phyloP scores from a whole-genome alignment of 2,888 invertebrate species.

The Cetonia aurata region DNA sequence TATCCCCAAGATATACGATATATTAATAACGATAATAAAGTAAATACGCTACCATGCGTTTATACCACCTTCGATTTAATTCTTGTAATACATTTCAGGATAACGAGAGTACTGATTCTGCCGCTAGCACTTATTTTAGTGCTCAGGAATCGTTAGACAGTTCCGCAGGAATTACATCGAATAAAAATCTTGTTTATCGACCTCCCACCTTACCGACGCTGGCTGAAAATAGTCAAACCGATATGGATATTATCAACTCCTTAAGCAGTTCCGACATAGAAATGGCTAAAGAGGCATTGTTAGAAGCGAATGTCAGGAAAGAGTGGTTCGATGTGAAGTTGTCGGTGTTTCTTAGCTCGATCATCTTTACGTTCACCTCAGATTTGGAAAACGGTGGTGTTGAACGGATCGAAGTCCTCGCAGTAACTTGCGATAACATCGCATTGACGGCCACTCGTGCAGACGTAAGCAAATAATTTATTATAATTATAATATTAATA shows the following conservation, averaged over 20 bases:
- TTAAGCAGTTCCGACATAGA: slow-evolving; percentile 38
- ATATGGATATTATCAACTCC: slow-evolving; percentile 24
- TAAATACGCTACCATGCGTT: too few relatives aligned
- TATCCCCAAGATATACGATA: slow-evolving; percentile 27
- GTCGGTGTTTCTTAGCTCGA: slow-evolving; percentile 65
- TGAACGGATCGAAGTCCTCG: slow-evolving; percentile 68
- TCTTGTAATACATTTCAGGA: slow-evolving; percentile 34
- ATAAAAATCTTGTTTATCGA: slow-evolving; percentile 32
- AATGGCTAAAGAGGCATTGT: slow-evolving; percentile 22
- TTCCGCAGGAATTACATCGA: neutral
- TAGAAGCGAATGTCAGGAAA: slow-evolving; percentile 35
- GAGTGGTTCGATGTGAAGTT: slow-evolving; percentile 53
- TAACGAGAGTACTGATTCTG: slow-evolving; percentile 44
- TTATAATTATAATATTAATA: too few relatives aligned
- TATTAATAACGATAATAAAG: neutral
- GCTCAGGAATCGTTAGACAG: slow-evolving; percentile 46
- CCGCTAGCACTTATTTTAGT: slow-evolving; percentile 51
- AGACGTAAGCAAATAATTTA: slow-evolving; percentile 56
- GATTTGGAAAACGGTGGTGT: slow-evolving; percentile 65
- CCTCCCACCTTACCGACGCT: slow-evolving; percentile 47
- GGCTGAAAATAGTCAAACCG: slow-evolving; percentile 35
- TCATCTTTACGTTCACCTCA: slow-evolving; percentile 67
- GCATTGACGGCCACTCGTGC: slow-evolving; percentile 58
- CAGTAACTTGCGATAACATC: slow-evolving; percentile 65
- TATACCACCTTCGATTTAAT: too few relatives aligned